Evolutionary conservation across 2,113 vertebrate genomes (phyloP).

Genomic region (Lonchura striata): DNA sequence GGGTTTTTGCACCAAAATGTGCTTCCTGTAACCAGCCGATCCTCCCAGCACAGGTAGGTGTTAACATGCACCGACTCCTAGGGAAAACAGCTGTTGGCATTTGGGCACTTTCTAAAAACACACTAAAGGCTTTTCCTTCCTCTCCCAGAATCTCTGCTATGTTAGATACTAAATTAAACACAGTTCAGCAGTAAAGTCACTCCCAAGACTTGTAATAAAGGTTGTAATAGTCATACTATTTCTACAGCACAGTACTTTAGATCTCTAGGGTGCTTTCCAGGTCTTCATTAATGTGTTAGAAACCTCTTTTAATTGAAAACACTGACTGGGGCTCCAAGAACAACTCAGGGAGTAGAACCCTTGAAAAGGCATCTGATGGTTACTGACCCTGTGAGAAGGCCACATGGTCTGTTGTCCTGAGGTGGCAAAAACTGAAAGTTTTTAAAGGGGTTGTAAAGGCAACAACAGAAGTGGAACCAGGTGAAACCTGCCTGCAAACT

Average conservation of each 20-base stretch:
- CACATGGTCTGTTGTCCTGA: neutral
- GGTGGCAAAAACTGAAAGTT: neutral
- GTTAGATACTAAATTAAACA: neutral
- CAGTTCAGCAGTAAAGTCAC: neutral
- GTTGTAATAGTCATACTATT: neutral
- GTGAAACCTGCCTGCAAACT: neutral
- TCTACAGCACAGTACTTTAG: neutral
- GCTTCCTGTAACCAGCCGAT: slow-evolving; percentile 95
- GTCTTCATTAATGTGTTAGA: neutral
- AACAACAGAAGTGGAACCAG: neutral
- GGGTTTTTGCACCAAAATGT: slow-evolving; percentile 98
- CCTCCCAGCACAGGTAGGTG: slow-evolving; percentile 91
- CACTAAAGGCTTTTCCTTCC: neutral
- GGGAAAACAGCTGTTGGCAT: neutral
- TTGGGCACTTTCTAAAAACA: neutral
- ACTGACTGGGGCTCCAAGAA: neutral
- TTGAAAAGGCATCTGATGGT: neutral
- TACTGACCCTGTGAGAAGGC: neutral
- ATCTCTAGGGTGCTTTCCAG: slow-evolving; percentile 10
- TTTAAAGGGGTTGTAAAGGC: neutral
- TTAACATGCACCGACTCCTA: neutral
- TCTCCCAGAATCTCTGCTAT: neutral
- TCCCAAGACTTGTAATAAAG: neutral
- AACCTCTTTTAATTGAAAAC: neutral
- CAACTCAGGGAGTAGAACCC: neutral